Evolutionary conservation across 2,113 vertebrate genomes (phyloP), one percentile per base, ranked within the genome.

Genomic region (Felis catus): DNA sequence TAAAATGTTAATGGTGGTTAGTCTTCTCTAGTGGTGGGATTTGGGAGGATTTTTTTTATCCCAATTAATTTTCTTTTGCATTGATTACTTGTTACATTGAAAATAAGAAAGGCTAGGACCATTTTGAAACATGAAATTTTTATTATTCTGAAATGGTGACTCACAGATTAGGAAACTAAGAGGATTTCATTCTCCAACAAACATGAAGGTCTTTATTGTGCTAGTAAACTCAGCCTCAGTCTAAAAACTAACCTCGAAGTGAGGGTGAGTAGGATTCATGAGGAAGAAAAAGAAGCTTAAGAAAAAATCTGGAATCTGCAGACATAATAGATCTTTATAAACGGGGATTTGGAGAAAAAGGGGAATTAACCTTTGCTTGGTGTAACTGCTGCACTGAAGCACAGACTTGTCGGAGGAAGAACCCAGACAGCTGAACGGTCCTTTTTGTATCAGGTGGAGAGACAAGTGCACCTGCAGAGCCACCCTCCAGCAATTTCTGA

Each of bases 401-500:
- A 70, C 92, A 78, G 78, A 95, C 53, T 83, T 89, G 25, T 78
- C 83, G 61, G 80, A 85, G 91, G 97, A 95, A 93, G 58, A 97
- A 81, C 68, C 55, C 79, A 21, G 61, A 48, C 3, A 4, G 65
- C 86, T 94, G 55, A 55, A 66, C 3, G 18, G 93, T 65, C 91
- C 1, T 2, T 71, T 76, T 61, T 74, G 25, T 7, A 68, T 70
- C 91, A 88, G 55, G 73, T 65, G 71, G 83, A 83, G 78, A 97
- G 89, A 70, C 61, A 95, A 97, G 68, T 51, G 95, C 97, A 91
- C 83, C 76, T 85, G 10, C 84, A 94, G 93, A 0, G 1, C 66
- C 94, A 91, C 51, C 94, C 96, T 96, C 91, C 74, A 97, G 96
- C 94, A 78, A 63, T 23, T 95, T 3, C 55, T 94, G 96, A 88